These are phyloP conservation scores for Cliona cf. orientalis DNA, from an alignment of 37 sponge, comb jelly and placozoan genomes.

Conservation along the genomic window DNA sequence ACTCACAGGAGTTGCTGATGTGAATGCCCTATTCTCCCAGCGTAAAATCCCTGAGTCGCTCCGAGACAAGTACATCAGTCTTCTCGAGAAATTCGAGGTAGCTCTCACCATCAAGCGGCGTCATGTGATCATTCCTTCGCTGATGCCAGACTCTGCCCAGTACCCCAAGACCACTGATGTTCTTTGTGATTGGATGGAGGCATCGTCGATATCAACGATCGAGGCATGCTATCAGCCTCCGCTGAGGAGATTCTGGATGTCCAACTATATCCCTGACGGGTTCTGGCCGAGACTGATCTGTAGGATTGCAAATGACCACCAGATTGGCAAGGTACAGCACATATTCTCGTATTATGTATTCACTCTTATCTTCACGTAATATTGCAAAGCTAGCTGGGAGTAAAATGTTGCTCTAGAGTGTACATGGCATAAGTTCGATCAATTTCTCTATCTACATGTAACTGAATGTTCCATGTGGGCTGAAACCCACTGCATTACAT, in stretches of 20 bases:
- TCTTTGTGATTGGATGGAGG: conserved; percentile 8
- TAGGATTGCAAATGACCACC: conserved; percentile 70
- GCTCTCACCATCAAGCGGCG: conserved; percentile 56
- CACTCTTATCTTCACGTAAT: no score
- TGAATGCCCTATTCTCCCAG: conserved; percentile 42
- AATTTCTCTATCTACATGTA: no score
- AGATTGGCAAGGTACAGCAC: conserved; percentile 38
- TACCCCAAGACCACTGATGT: conserved; percentile 50
- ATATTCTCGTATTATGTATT: not conserved
- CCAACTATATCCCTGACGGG: conserved; percentile 76
- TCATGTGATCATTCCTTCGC: conserved; percentile 85
- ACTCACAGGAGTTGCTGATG: conserved; percentile 51
- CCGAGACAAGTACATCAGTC: conserved; percentile 54
- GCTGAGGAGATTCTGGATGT: conserved; percentile 71
- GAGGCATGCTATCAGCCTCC: conserved; percentile 36
- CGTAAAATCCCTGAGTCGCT: conserved; percentile 25
- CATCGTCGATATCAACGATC: not conserved
- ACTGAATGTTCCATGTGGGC: no score
- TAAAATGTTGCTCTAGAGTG: no score
- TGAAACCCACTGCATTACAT: no score
- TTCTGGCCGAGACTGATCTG: conserved; percentile 94
- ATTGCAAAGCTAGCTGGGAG: no score
- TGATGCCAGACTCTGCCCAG: conserved; percentile 41
- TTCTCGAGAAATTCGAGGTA: conserved; percentile 89
- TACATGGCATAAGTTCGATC: no score